These are phyloP conservation scores for Novumbra hubbsi DNA, from an alignment of 2,797 vertebrate genomes.

Conservation along the genomic window DNA sequence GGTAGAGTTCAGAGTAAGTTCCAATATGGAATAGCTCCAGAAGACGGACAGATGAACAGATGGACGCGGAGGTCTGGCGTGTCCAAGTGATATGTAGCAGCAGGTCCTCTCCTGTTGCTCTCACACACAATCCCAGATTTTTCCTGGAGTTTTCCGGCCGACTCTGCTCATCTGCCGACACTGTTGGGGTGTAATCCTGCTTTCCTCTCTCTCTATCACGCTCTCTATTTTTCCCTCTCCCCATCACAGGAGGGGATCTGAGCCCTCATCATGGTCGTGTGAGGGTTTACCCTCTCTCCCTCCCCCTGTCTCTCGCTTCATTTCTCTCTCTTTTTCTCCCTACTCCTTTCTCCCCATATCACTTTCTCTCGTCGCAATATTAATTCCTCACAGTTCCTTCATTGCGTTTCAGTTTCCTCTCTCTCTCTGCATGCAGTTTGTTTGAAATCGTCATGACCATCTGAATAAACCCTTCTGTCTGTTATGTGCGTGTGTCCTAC, in stretches of 20 bases:
- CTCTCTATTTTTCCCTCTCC: slow-evolving; percentile 51
- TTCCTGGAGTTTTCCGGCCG: slow-evolving; percentile 35
- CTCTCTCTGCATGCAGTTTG: not conserved
- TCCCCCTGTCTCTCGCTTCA: slow-evolving; percentile 33
- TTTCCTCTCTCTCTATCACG: not conserved
- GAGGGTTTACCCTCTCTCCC: slow-evolving; percentile 71
- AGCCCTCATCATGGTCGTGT: slow-evolving; percentile 72
- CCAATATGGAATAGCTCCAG: slow-evolving; percentile 55
- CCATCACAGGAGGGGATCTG: slow-evolving; percentile 69
- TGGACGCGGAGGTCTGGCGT: slow-evolving; percentile 50
- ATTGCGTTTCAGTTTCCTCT: not conserved
- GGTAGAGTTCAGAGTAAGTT: slow-evolving; percentile 1
- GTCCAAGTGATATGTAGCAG: slow-evolving; percentile 53
- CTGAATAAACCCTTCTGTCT: too few species aligned
- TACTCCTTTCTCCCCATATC: slow-evolving; percentile 18
- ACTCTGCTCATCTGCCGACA: not conserved
- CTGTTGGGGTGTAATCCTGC: slow-evolving; percentile 1
- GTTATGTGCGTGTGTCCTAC: not conserved
- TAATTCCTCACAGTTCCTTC: not conserved
- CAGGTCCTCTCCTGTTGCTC: slow-evolving; percentile 72
- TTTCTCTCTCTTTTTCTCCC: slow-evolving; percentile 58
- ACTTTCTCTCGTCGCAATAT: slow-evolving; percentile 2
- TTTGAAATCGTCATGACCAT: too few species aligned
- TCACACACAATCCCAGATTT: slow-evolving; percentile 36
- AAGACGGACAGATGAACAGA: slow-evolving; percentile 26